A percentile compares a stretch with the other conserved stretches of the same genome.
Conservation (phyloP, 2,797 vertebrate genomes). For the Tokudaia tokunoshimensis region DNA sequence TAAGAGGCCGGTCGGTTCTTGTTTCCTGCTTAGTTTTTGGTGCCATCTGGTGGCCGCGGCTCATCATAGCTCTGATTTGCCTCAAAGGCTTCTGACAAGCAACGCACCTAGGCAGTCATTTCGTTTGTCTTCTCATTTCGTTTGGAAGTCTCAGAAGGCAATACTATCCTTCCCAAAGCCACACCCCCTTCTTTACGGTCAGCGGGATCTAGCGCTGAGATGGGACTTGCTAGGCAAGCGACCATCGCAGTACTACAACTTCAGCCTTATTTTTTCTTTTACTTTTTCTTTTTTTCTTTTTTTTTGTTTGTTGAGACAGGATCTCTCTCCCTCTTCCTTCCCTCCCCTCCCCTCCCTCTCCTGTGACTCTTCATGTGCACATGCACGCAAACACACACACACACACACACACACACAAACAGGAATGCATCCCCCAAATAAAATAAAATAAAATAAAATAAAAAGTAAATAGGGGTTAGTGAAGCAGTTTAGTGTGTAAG, state of each 20-base stretch:
- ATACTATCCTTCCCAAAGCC: not conserved
- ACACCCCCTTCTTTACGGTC: not conserved
- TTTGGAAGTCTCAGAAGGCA: not conserved
- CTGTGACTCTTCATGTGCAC: too few species aligned
- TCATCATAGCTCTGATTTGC: not conserved
- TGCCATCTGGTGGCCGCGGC: constrained; percentile 60
- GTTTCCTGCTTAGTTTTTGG: constrained; percentile 8
- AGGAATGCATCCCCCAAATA: not conserved
- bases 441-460: not conserved
- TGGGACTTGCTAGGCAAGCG: not conserved
- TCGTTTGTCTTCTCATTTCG: not conserved
- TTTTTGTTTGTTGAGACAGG: not conserved
- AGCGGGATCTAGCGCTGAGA: not conserved
- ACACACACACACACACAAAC: not conserved
- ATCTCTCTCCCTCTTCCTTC: too few species aligned
- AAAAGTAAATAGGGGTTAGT: not conserved
- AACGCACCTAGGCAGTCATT: not conserved
- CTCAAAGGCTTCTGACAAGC: not conserved
- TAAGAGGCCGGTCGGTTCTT: fast-evolving
- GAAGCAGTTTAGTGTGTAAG: not conserved
- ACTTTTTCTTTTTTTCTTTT: too few species aligned
- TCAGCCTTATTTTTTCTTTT: not conserved
- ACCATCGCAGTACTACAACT: not conserved
- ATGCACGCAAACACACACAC: not conserved
- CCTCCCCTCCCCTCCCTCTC: too few species aligned